These are phyloP conservation scores for Trachops cirrhosus DNA, from an alignment of 2,797 vertebrate species.

Conservation along the genomic window DNA sequence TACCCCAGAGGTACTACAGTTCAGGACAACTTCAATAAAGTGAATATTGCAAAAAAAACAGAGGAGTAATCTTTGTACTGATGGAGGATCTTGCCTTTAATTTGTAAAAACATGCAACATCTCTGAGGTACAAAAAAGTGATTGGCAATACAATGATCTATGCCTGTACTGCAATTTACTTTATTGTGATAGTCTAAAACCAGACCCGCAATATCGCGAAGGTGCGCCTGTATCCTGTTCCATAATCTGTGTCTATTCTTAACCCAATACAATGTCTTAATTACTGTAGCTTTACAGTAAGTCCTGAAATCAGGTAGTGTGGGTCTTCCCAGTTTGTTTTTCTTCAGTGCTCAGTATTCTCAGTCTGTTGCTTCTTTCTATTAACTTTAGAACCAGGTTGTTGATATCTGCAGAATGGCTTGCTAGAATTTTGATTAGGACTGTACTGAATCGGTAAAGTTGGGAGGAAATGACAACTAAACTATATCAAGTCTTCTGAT, in stretches of 20 bases:
- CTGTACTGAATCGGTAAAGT: neutral
- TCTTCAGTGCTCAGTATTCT: slow-evolving; percentile 10
- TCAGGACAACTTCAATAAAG: neutral
- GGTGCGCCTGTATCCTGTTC: neutral
- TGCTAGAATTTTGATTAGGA: neutral
- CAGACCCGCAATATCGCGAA: neutral
- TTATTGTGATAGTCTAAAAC: neutral
- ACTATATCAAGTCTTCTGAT: neutral
- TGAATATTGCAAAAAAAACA: neutral
- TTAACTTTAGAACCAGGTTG: slow-evolving; percentile 9
- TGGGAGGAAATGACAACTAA: neutral
- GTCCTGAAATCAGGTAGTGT: neutral
- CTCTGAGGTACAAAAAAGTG: neutral
- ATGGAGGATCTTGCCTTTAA: neutral
- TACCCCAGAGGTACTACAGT: neutral
- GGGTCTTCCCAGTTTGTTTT: slow-evolving; percentile 1
- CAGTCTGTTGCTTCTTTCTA: neutral
- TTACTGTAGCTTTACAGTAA: neutral
- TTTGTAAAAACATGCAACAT: neutral
- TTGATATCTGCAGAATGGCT: neutral
- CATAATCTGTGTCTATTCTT: neutral
- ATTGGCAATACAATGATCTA: neutral
- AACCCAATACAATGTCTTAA: neutral
- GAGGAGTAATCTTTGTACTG: neutral
- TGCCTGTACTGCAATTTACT: neutral